Percentiles rank a stretch among this genome's conserved stretches.
Evolutionary conservation across 2,888 invertebrate species (phyloP).

Genomic region (Brachycybe producta): DNA sequence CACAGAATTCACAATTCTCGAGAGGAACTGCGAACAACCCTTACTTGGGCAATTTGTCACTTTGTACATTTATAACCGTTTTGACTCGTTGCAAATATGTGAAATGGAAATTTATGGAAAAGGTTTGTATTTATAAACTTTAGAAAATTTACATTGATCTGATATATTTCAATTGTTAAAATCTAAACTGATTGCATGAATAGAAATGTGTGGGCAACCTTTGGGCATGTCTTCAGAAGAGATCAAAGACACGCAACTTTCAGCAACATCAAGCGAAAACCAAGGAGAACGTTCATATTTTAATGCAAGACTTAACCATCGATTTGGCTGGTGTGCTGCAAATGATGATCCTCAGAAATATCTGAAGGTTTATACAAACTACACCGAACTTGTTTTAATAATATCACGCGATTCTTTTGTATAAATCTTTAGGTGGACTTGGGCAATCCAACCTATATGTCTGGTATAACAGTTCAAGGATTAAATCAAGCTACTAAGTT

Average conservation of each 20-base stretch:
- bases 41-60: conserved; percentile 26
- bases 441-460: conserved; percentile 22
- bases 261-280: conserved; percentile 23
- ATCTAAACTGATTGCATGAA: background rate
- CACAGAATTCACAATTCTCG: conserved; percentile 21
- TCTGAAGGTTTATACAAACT: conserved; percentile 22
- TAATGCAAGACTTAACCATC: conserved; percentile 25
- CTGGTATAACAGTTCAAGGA: conserved; percentile 26
- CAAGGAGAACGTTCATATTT: conserved; percentile 21
- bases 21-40: conserved; percentile 25
- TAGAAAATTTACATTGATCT: background rate
- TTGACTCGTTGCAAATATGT: conserved; percentile 25
- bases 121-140: conserved; percentile 19
- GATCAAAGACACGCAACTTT: conserved; percentile 25
- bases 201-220: conserved; percentile 26
- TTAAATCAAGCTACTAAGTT: conserved; percentile 23
- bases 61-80: conserved; percentile 24
- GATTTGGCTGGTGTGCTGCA: conserved; percentile 25
- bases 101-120: conserved; percentile 26
- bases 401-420: background rate
- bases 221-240: conserved; percentile 28
- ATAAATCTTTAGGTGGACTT: conserved; percentile 22
- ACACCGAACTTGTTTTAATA: conserved; percentile 5
- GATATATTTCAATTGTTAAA: background rate
- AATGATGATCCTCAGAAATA: conserved; percentile 22